phyloP scores from a whole-genome alignment of 2,113 vertebrate species.

The Calypte anna region DNA sequence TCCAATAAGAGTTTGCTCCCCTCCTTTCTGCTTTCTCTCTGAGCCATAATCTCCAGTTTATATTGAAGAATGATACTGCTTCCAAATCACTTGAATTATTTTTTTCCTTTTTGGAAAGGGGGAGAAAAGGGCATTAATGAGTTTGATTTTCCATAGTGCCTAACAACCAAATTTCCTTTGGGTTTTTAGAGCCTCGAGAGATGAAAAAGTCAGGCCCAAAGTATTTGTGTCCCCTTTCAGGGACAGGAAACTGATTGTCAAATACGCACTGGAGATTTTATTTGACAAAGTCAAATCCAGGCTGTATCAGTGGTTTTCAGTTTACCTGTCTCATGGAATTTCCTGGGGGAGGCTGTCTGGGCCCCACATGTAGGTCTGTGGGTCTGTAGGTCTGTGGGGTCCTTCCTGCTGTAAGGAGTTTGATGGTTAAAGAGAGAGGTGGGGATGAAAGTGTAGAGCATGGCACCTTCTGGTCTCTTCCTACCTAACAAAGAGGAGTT shows the following conservation, averaged over 20 bases:
- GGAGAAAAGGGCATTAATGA: not conserved
- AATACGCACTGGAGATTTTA: not conserved
- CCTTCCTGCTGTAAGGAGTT: not conserved
- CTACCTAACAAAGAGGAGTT: not conserved
- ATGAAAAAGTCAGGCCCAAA: not conserved
- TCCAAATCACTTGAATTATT: not conserved
- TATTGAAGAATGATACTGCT: not conserved
- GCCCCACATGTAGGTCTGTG: accelerated
- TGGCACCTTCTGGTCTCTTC: not conserved
- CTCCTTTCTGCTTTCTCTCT: not conserved
- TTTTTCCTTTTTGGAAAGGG: not conserved
- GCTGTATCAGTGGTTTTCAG: not conserved
- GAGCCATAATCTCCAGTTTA: not conserved
- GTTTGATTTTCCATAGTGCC: not conserved
- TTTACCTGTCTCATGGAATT: not conserved
- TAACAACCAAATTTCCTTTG: not conserved
- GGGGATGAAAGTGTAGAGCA: not conserved
- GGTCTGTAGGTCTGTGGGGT: accelerated
- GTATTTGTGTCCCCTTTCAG: not conserved
- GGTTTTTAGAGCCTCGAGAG: not conserved
- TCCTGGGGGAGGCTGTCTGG: not conserved
- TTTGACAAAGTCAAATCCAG: not conserved
- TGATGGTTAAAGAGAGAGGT: not conserved
- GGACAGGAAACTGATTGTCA: not conserved
- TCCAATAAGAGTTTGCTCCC: slow-evolving; percentile 33